These are phyloP conservation scores for Acanthurus tractus DNA, from an alignment of 2,797 vertebrate species.

Conservation along the genomic window DNA sequence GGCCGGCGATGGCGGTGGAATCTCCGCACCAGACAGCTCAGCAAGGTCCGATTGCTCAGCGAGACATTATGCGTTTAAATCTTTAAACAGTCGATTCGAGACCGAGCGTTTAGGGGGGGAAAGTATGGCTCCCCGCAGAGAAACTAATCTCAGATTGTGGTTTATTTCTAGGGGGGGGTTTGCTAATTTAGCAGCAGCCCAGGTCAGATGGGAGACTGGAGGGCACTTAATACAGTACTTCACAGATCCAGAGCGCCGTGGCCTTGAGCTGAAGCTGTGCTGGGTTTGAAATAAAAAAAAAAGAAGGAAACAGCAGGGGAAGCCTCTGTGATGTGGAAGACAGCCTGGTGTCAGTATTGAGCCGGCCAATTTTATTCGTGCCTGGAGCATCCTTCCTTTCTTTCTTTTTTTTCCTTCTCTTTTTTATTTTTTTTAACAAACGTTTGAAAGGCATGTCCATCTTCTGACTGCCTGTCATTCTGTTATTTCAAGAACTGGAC, in stretches of 20 bases:
- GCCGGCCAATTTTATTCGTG: constrained; percentile 41
- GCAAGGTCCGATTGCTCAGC: constrained; percentile 59
- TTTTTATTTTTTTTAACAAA: background rate
- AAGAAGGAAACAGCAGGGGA: constrained; percentile 22
- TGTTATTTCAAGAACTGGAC: constrained; percentile 39
- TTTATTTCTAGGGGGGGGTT: constrained; percentile 52
- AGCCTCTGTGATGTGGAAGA: constrained; percentile 45
- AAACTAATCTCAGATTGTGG: constrained; percentile 58
- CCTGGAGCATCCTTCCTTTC: constrained; percentile 24
- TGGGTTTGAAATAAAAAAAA: background rate
- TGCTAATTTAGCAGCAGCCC: constrained; percentile 69
- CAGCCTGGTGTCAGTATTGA: constrained; percentile 43
- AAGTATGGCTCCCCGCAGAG: constrained; percentile 45
- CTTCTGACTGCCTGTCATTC: constrained; percentile 25
- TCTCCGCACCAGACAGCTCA: constrained; percentile 47
- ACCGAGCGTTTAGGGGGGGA: constrained; percentile 50
- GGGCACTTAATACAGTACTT: constrained; percentile 55
- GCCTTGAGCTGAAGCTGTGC: constrained; percentile 35
- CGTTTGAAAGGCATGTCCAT: constrained; percentile 12
- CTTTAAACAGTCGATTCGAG: constrained; percentile 67
- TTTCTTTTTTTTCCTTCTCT: background rate
- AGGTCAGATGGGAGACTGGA: constrained; percentile 61
- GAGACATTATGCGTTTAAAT: constrained; percentile 66
- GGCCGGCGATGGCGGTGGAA: constrained; percentile 31
- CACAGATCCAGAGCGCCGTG: constrained; percentile 19